Evolutionary conservation across 1,140 invertebrate species (phyloP).

Genomic region (Anastrepha ludens): DNA sequence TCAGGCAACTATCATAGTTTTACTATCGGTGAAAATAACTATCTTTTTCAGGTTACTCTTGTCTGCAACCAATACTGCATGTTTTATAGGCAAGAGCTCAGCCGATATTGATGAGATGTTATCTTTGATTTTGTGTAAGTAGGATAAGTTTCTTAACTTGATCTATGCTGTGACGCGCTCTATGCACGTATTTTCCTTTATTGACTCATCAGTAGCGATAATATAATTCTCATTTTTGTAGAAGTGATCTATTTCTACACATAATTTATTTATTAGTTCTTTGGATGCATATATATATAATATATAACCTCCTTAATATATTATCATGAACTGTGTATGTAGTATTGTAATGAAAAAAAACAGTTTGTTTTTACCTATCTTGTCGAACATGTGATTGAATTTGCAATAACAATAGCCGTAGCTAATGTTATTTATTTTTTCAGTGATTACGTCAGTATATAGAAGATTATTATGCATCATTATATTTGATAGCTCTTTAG

Average conservation of each 20-base stretch:
- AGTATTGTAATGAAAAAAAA: no score
- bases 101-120: background rate
- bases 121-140: background rate
- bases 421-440: no score
- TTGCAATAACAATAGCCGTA: no score
- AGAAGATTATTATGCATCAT: background rate
- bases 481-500: background rate
- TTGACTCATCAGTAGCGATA: background rate
- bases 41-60: background rate
- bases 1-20: background rate
- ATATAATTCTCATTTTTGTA: background rate
- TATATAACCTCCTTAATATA: no score
- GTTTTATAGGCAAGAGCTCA: background rate
- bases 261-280: background rate
- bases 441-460: no score
- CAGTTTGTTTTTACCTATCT: no score
- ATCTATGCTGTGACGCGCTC: background rate
- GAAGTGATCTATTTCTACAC: background rate
- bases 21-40: background rate
- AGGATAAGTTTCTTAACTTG: background rate
- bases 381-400: no score
- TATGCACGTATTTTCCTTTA: background rate
- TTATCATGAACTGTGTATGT: no score
- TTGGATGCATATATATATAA: no score
- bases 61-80: background rate